A percentile compares a stretch with the other conserved stretches of the same genome.
These are phyloP conservation scores for Taeniopygia guttata DNA, from an alignment of 2,797 vertebrate species.

Conservation along the genomic window DNA sequence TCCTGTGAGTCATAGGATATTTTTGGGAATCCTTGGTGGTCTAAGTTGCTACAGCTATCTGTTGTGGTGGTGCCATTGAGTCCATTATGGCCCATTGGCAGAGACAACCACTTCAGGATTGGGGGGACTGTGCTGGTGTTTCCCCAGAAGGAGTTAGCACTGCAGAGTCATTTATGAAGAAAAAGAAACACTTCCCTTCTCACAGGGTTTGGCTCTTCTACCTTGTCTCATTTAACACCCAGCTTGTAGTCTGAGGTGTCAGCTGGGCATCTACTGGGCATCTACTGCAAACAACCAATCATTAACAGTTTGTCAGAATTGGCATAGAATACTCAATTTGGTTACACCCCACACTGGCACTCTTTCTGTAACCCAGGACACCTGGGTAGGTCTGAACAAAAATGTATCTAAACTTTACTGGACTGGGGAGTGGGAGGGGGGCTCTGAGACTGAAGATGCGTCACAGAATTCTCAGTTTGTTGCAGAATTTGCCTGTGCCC, in stretches of 20 bases:
- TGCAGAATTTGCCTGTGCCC: neutral
- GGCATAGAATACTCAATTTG: neutral
- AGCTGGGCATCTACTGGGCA: neutral
- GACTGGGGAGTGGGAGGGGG: neutral
- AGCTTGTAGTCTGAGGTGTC: neutral
- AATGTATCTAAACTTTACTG: neutral
- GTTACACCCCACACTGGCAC: neutral
- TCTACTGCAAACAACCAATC: fast-evolving
- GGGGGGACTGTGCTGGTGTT: neutral
- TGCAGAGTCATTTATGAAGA: neutral
- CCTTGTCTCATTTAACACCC: neutral
- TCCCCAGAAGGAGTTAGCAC: neutral
- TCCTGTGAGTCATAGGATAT: neutral
- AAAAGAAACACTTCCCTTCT: neutral
- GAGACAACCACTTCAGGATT: neutral
- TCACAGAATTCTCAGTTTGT: neutral
- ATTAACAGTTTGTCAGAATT: neutral
- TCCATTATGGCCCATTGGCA: neutral
- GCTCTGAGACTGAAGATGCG: neutral
- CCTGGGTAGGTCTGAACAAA: neutral
- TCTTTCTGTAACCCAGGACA: neutral
- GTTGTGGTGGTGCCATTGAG: neutral
- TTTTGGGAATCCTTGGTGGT: neutral
- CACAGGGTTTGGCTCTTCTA: neutral
- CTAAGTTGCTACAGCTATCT: neutral